These are phyloP conservation scores for Falcunculus frontatus DNA, from an alignment of 2,113 vertebrate genomes.

Conservation along the genomic window DNA sequence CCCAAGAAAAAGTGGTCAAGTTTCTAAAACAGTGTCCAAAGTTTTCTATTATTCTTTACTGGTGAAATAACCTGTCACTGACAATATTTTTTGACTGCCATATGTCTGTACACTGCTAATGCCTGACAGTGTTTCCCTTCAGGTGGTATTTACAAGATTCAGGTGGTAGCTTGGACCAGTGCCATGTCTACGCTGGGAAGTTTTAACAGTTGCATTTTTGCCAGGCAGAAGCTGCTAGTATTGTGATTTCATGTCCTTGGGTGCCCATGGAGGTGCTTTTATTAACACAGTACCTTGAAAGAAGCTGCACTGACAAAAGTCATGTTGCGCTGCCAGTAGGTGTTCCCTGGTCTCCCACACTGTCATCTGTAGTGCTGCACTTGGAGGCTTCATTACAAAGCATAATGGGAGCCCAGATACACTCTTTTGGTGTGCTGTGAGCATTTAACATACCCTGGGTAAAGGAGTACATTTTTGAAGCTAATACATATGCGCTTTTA, in stretches of 20 bases:
- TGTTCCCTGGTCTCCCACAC: not conserved
- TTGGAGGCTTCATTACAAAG: not conserved
- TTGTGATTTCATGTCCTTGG: not conserved
- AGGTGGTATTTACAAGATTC: not conserved
- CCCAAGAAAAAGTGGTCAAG: not conserved
- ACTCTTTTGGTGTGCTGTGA: not conserved
- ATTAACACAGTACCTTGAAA: not conserved
- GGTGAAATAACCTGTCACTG: not conserved
- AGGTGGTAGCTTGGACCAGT: not conserved
- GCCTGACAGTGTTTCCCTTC: not conserved
- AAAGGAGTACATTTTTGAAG: not conserved
- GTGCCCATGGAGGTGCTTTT: not conserved
- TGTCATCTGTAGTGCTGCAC: not conserved
- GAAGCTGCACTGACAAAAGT: not conserved
- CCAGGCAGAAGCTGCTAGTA: not conserved
- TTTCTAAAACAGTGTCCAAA: not conserved
- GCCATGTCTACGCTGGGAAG: fast-evolving
- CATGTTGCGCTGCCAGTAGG: fast-evolving
- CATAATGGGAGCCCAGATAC: not conserved
- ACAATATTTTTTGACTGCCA: not conserved
- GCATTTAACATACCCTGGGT: not conserved
- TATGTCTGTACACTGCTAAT: not conserved
- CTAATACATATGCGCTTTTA: not conserved
- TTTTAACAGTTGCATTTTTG: not conserved
- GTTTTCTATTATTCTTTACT: not conserved